Evolutionary conservation across 2,113 vertebrate genomes (phyloP), one percentile per base, ranked within the genome.

Genomic region (Thomomys bottae): DNA sequence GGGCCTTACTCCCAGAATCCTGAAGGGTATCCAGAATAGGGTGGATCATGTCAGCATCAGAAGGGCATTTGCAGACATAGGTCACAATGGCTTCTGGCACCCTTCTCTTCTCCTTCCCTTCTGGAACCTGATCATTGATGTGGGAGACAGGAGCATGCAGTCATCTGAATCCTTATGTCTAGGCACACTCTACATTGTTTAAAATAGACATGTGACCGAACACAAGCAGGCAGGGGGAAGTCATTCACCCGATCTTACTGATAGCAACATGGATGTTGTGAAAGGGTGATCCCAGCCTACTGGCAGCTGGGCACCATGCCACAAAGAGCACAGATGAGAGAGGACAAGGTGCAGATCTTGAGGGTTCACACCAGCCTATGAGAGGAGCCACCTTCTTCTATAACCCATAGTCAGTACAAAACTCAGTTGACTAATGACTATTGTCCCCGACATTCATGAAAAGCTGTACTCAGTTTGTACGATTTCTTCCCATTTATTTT

Each of bases 11-110:
- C 45, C 45, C 9, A 49, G 79, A 59, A 34, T 6, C 17, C 40
- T 9, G 17, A 81, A 79, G 36, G 0, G 17, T 21, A 15, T 32
- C 40, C 11, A 4, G n/a, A 24, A n/a, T 11, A 1, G 0, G 8
- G 32, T 4, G 24, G 64, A 21, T 1, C 54, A 2, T 1, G 8
- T 36, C 45, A 42, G 42, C 6, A 14, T 1, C 0, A 4, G 28
- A 30, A 79, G 24, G 38, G 38, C 18, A 20, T 8, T 59, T 17
- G 24, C 38, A 38, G 66, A 61, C 67, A 15, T 5, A 28, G 28
- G 30, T 67, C 75, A 30, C 26, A 36, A 42, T 12, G 14, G 26
- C 21, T 38, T 81, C n/a, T 1, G 38, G 20, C 15, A 45, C 21
- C 34, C 9, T 3, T 12, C 1, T 6, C 18, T 23, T 36, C 6